Evolutionary conservation across 2,888 invertebrate species (phyloP).

Genomic region (Shargacucullia verbasci): DNA sequence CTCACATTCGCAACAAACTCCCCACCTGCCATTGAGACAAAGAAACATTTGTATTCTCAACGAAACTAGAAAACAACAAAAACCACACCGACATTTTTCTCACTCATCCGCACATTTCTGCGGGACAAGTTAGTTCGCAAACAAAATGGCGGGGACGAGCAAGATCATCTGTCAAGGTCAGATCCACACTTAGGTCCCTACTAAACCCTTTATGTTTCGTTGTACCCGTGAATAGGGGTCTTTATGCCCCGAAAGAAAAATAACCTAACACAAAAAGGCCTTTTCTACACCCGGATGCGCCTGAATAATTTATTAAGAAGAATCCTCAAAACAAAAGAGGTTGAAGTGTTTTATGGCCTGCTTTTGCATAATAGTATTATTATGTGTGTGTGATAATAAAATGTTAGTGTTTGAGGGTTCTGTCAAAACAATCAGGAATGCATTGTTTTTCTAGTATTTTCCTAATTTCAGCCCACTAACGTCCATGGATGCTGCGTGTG

Average conservation of each 20-base stretch:
- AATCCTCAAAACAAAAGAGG: slow-evolving; percentile 68
- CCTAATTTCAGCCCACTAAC: too few species aligned
- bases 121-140: slow-evolving; percentile 42
- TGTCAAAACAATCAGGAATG: slow-evolving; percentile 16
- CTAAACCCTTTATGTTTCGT: slow-evolving; percentile 66
- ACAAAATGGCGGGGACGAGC: slow-evolving; percentile 36
- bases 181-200: slow-evolving; percentile 61
- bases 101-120: slow-evolving; percentile 54
- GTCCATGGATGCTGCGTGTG: too few species aligned
- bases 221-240: slow-evolving; percentile 58
- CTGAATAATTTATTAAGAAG: slow-evolving; percentile 76
- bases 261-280: slow-evolving; percentile 70
- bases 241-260: slow-evolving; percentile 69
- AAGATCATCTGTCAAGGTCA: slow-evolving; percentile 64
- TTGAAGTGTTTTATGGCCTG: slow-evolving; percentile 63
- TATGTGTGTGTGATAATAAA: slow-evolving; percentile 51
- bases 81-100: slow-evolving; percentile 46
- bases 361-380: slow-evolving; percentile 57
- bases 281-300: slow-evolving; percentile 72
- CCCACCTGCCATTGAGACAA: slow-evolving; percentile 32
- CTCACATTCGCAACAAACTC: slow-evolving; percentile 14
- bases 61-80: slow-evolving; percentile 40
- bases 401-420: slow-evolving; percentile 31
- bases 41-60: slow-evolving; percentile 37
- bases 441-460: neutral